Conservation (phyloP, 2,888 invertebrate species). For the Philopedon plagiatum region DNA sequence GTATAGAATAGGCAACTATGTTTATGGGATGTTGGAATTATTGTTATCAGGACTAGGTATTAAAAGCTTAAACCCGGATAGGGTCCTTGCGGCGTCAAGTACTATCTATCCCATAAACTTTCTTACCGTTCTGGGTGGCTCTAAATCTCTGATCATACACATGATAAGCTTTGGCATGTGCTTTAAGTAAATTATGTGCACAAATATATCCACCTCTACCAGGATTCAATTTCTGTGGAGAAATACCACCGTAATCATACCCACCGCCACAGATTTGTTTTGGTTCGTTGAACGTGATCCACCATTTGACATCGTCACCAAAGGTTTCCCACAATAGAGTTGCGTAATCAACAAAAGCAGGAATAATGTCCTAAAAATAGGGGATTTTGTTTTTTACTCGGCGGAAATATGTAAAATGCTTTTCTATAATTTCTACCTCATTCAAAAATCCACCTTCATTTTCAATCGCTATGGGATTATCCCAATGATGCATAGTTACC, state of each 20-base stretch:
- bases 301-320: slow-evolving; percentile 64
- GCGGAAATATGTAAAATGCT: too few relatives aligned
- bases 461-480: slow-evolving; percentile 71
- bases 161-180: slow-evolving; percentile 77
- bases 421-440: slow-evolving; percentile 56
- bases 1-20: too few relatives aligned
- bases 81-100: too few relatives aligned
- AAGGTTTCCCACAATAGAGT: slow-evolving; percentile 63
- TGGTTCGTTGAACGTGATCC: slow-evolving; percentile 73
- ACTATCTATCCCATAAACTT: too few relatives aligned
- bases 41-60: too few relatives aligned
- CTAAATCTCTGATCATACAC: slow-evolving; percentile 74
- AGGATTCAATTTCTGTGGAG: slow-evolving; percentile 61
- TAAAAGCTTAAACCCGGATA: too few relatives aligned
- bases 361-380: slow-evolving; percentile 34
- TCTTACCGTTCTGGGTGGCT: slow-evolving; percentile 50
- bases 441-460: slow-evolving; percentile 69
- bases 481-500: slow-evolving; percentile 73
- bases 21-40: too few relatives aligned
- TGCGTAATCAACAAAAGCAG: slow-evolving; percentile 71
- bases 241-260: slow-evolving; percentile 55
- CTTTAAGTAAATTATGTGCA: slow-evolving; percentile 75
- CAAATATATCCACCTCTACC: slow-evolving; percentile 75
- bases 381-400: too few relatives aligned
- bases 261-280: slow-evolving; percentile 57